Conservation (phyloP, 2,888 invertebrate species). For the Nephrotoma guestfalica region DNA sequence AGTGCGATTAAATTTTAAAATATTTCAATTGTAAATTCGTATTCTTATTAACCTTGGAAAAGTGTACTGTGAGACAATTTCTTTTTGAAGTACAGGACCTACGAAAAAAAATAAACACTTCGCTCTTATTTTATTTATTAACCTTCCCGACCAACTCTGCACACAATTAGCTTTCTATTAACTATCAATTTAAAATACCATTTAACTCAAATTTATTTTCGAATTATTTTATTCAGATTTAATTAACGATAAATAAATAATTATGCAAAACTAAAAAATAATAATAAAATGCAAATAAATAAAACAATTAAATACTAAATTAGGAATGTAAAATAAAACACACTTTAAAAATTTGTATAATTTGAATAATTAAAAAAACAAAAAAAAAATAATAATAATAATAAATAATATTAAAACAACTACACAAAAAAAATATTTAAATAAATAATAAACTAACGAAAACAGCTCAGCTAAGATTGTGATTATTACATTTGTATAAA, state of each 20-base stretch:
- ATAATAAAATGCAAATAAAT: no score
- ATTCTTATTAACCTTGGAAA: no score
- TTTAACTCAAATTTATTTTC: background rate
- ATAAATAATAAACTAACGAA: slow-evolving; percentile 2
- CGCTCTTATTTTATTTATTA: background rate
- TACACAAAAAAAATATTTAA: background rate
- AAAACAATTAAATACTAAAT: background rate
- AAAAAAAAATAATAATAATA: background rate
- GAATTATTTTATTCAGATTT: background rate
- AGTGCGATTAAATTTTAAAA: no score
- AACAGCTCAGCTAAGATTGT: slow-evolving; percentile 13
- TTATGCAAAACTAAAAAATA: no score
- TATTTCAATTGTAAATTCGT: no score
- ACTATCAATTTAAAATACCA: background rate
- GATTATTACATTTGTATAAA: slow-evolving; percentile 10
- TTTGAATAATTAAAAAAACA: background rate
- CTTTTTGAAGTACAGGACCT: no score
- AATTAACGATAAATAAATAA: background rate
- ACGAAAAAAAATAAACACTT: no score
- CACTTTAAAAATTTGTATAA: background rate
- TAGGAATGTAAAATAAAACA: background rate
- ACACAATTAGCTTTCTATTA: background rate
- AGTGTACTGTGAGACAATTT: no score
- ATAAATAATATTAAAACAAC: slow-evolving; percentile 1
- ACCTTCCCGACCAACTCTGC: background rate